Conservation (phyloP, 1,140 invertebrate species). For the Parapsyche elsis region DNA sequence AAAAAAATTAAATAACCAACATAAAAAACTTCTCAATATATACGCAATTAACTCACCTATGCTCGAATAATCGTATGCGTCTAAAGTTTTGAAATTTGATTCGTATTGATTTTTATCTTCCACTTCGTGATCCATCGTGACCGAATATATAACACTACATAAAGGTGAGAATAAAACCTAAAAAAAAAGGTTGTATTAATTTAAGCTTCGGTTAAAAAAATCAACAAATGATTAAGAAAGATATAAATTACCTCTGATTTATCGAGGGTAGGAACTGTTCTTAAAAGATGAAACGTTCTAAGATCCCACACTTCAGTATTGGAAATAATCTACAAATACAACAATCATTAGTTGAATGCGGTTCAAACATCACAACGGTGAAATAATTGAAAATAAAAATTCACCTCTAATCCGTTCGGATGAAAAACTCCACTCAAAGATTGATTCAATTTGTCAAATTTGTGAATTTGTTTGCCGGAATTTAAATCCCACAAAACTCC, state of each 20-base stretch:
- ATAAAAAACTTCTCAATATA: not conserved
- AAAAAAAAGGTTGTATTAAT: slow-evolving; percentile 54
- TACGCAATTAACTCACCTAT: slow-evolving; percentile 79
- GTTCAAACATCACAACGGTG: slow-evolving; percentile 34
- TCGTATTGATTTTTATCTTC: slow-evolving; percentile 78
- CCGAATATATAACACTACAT: slow-evolving; percentile 67
- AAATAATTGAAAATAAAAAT: not conserved
- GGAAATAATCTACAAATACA: slow-evolving; percentile 73
- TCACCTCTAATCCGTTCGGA: slow-evolving; percentile 93
- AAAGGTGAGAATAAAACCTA: slow-evolving; percentile 65
- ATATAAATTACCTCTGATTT: slow-evolving; percentile 85
- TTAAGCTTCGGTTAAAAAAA: slow-evolving; percentile 61
- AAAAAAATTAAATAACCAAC: slow-evolving; percentile 6
- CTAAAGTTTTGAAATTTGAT: slow-evolving; percentile 93
- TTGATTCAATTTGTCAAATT: slow-evolving; percentile 98
- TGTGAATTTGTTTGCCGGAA: slow-evolving; percentile 89
- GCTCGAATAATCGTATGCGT: slow-evolving; percentile 92
- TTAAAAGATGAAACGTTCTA: slow-evolving; percentile 91
- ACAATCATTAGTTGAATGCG: too few species aligned
- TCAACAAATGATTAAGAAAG: slow-evolving; percentile 64
- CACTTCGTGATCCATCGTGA: slow-evolving; percentile 71
- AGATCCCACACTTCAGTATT: slow-evolving; percentile 96
- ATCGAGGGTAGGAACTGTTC: slow-evolving; percentile 92
- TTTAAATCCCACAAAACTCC: slow-evolving; percentile 97
- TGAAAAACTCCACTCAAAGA: slow-evolving; percentile 96